A percentile compares a stretch with the other conserved stretches of the same genome.
Evolutionary conservation across 2,888 invertebrate species (phyloP).

Genomic region (Heteromurus nitidus): DNA sequence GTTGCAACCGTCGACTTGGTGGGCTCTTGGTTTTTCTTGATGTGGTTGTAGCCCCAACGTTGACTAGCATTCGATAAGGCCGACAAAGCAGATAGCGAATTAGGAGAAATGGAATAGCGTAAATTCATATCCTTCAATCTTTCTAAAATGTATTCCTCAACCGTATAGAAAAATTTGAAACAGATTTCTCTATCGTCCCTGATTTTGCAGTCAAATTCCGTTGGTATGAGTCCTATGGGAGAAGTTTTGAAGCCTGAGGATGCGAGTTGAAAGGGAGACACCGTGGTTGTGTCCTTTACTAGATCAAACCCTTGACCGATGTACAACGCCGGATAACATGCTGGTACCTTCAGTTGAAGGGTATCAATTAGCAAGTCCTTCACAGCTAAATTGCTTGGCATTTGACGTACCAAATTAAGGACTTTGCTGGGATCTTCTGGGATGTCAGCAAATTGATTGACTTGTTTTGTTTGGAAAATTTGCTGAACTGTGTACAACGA

Average conservation of each 20-base stretch:
- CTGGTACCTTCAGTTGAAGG: slow-evolving; percentile 62
- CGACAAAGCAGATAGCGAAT: slow-evolving; percentile 41
- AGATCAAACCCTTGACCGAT: slow-evolving; percentile 67
- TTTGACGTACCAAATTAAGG: slow-evolving; percentile 53
- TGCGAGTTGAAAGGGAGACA: slow-evolving; percentile 60
- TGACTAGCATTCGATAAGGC: slow-evolving; percentile 1
- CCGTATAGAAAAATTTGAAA: slow-evolving; percentile 65
- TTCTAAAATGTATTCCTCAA: slow-evolving; percentile 63
- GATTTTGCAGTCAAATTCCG: slow-evolving; percentile 64
- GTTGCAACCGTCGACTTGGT: slow-evolving; percentile 57
- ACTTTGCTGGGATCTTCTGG: slow-evolving; percentile 54
- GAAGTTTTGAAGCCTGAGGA: slow-evolving; percentile 48
- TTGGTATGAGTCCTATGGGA: slow-evolving; percentile 61
- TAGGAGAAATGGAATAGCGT: slow-evolving; percentile 50
- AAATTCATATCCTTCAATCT: slow-evolving; percentile 64
- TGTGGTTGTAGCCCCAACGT: slow-evolving; percentile 62
- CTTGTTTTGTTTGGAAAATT: slow-evolving; percentile 60
- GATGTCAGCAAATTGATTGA: slow-evolving; percentile 54
- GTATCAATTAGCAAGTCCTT: slow-evolving; percentile 67
- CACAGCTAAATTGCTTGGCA: slow-evolving; percentile 65
- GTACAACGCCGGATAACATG: slow-evolving; percentile 54
- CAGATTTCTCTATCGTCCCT: slow-evolving; percentile 64
- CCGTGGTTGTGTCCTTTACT: slow-evolving; percentile 55
- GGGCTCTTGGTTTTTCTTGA: slow-evolving; percentile 63
- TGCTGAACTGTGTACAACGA: slow-evolving; percentile 60